Evolutionary conservation across 2,113 vertebrate genomes (phyloP), one percentile per base, ranked within the genome.

Genomic region (Calyptomena viridis): DNA sequence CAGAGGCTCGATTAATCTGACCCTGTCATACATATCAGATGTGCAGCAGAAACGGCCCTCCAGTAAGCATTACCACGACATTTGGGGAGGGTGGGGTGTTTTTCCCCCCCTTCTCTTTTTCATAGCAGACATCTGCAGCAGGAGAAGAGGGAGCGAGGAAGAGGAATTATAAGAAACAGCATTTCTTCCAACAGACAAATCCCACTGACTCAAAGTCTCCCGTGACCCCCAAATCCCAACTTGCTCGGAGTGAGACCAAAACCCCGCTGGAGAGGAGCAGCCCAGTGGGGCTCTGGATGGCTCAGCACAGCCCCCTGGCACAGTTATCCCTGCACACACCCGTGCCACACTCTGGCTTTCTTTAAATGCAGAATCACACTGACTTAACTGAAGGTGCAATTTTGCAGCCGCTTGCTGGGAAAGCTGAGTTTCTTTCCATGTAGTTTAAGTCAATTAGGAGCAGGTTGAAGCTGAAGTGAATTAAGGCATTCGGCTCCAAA

Each of bases 401-500:
- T 94, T 78, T 81, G 83, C 88, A 96, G 86, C 71, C 46, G 4
- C 90, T 92, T 86, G 93, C 85, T 93, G 83, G 56, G 75, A 85
- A 85, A 94, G 83, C 85, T 0, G n/a, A 91, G 88, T 73, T 93
- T 85, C 82, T 93, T 89, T 96, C 94, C 47, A 50, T 79, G 92
- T 62, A 84, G 86, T 64, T 92, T 89, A 96, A 92, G 94, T 96
- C 95, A 92, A 87, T 95, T 90, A 96, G 83, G 88, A 96, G 85
- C 95, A 96, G 94, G 90, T 89, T 94, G 93, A 90, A 94, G 88
- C 95, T 92, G 85, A 96, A 96, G 88, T 87, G 93, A 97, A 96
- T 95, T 90, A 97, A 96, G 64, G 80, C 77, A 0, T 92, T 93
- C 88, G 89, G 52, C 86, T 88, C 90, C 66, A 68, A 92, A 87